These are phyloP conservation scores for Colinus virginianus DNA, from an alignment of 2,113 vertebrate genomes.

Conservation along the genomic window DNA sequence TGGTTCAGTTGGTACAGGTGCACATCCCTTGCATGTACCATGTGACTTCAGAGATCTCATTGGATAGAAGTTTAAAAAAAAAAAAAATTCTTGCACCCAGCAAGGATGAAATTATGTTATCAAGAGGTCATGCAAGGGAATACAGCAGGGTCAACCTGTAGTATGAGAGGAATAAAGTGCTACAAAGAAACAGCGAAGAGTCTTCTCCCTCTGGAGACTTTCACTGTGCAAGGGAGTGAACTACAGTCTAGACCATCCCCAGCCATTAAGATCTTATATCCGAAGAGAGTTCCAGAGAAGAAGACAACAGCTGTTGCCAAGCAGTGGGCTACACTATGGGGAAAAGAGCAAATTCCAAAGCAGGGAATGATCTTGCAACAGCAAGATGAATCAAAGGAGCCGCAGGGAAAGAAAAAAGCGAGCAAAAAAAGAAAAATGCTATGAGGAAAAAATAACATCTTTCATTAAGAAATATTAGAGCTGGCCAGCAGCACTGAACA, in stretches of 20 bases:
- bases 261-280: not conserved
- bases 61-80: not conserved
- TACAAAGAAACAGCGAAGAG: not conserved
- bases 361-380: not conserved
- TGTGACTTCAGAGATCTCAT: not conserved
- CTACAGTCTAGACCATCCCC: not conserved
- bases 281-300: not conserved
- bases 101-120: not conserved
- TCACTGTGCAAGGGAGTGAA: not conserved
- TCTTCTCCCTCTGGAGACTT: not conserved
- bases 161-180: not conserved
- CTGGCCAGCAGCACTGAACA: conserved; percentile 12
- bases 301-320: not conserved
- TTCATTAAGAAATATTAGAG: conserved; percentile 59
- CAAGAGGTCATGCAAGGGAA: not conserved
- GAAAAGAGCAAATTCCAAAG: not conserved
- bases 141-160: not conserved
- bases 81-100: not conserved
- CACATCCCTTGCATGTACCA: rapidly evolving
- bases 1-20: not conserved
- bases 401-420: conserved; percentile 14
- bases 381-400: conserved; percentile 24
- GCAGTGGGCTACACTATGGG: not conserved
- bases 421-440: not conserved
- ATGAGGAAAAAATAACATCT: not conserved